Evolutionary conservation across 2,888 invertebrate genomes (phyloP).

Genomic region (Carpatolechia fugitivella): DNA sequence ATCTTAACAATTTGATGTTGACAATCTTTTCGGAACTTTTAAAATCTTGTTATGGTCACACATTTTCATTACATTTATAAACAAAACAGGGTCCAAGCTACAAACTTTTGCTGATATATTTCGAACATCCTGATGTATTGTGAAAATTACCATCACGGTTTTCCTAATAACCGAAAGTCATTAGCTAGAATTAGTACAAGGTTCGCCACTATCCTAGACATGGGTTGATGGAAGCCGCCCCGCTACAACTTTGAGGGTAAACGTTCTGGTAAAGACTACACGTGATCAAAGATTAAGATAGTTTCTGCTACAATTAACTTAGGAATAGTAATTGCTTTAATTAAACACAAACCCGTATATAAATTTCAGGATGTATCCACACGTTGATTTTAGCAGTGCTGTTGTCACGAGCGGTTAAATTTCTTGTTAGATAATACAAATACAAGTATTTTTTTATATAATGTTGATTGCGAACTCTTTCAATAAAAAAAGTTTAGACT

Average conservation of each 20-base stretch:
- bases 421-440: no score
- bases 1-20: no score
- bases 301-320: not conserved
- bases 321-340: not conserved
- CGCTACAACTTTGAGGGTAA: not conserved
- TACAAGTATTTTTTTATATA: no score
- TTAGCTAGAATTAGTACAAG: constrained; percentile 62
- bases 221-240: constrained; percentile 28
- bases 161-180: constrained; percentile 43
- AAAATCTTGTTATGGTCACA: no score
- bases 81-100: no score
- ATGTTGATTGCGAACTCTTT: no score
- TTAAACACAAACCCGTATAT: not conserved
- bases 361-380: not conserved
- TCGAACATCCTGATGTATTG: constrained; percentile 33
- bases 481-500: no score
- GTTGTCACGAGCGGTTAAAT: no score
- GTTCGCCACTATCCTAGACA: constrained; percentile 38
- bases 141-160: constrained; percentile 52
- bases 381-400: no score
- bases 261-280: not conserved
- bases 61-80: no score
- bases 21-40: no score
- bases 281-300: not conserved
- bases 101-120: constrained; percentile 27